Percentiles rank a stretch among this genome's conserved stretches.
Conservation (phyloP, 1,140 invertebrate species). For the Apis laboriosa region DNA sequence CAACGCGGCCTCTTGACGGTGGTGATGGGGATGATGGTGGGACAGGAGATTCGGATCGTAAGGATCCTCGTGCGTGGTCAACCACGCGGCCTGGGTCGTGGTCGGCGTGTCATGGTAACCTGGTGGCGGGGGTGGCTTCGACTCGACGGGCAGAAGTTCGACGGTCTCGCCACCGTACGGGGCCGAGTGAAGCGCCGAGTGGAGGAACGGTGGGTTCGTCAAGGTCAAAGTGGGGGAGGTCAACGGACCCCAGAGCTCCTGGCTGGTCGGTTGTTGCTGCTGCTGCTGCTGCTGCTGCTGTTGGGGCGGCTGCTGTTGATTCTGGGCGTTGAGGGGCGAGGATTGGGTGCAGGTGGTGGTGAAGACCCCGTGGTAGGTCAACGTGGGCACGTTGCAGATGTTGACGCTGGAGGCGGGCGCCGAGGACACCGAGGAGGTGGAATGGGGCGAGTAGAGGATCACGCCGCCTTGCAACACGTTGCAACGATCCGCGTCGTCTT, state of each 20-base stretch:
- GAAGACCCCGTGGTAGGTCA: slow-evolving; percentile 86
- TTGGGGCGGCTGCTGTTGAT: slow-evolving; percentile 68
- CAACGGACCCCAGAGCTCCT: slow-evolving; percentile 78
- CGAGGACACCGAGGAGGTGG: slow-evolving; percentile 66
- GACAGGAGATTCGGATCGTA: slow-evolving; percentile 81
- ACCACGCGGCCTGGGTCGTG: slow-evolving; percentile 70
- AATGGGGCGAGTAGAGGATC: slow-evolving; percentile 76
- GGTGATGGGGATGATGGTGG: slow-evolving; percentile 73
- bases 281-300: slow-evolving; percentile 68
- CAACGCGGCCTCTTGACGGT: slow-evolving; percentile 73
- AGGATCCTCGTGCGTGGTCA: slow-evolving; percentile 88
- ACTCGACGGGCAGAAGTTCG: slow-evolving; percentile 77
- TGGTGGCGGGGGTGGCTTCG: slow-evolving; percentile 75
- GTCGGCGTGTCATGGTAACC: slow-evolving; percentile 75
- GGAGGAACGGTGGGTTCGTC: slow-evolving; percentile 74
- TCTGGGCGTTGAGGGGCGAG: slow-evolving; percentile 78
- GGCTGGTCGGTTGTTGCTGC: slow-evolving; percentile 66
- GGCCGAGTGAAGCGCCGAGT: slow-evolving; percentile 70
- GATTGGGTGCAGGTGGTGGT: slow-evolving; percentile 84
- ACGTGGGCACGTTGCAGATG: slow-evolving; percentile 81
- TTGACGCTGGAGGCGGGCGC: slow-evolving; percentile 78
- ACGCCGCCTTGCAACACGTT: slow-evolving; percentile 77
- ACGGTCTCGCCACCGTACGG: slow-evolving; percentile 76
- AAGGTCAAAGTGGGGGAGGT: slow-evolving; percentile 79
- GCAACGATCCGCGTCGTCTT: slow-evolving; percentile 76